A percentile compares a stretch with the other conserved stretches of the same genome.
Conservation (phyloP, 2,888 invertebrate species). For the Diaprepes abbreviatus region DNA sequence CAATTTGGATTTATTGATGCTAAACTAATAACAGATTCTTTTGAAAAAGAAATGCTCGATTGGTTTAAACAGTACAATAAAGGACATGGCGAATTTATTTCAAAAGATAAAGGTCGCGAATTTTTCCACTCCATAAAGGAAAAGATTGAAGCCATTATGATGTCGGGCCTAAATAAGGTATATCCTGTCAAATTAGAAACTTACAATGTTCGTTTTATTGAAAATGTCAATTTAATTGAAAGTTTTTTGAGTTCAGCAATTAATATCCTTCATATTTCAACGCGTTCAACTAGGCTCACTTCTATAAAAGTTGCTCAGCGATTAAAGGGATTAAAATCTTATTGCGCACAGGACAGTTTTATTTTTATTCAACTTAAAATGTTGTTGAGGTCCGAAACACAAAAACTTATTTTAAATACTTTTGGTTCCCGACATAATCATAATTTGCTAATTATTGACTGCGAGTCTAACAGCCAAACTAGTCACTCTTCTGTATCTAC, state of each 20-base stretch:
- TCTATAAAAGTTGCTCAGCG: slow-evolving; percentile 35
- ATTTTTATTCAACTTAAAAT: slow-evolving; percentile 31
- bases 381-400: slow-evolving; percentile 11
- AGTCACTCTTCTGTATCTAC: neutral
- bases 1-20: slow-evolving; percentile 36
- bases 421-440: slow-evolving; percentile 9
- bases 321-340: neutral
- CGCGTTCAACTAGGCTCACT: slow-evolving; percentile 23
- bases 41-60: slow-evolving; percentile 39
- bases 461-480: slow-evolving; percentile 1
- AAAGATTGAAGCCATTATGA: slow-evolving; percentile 21
- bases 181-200: slow-evolving; percentile 35
- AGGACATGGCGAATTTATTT: slow-evolving; percentile 24
- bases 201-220: slow-evolving; percentile 14
- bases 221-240: neutral
- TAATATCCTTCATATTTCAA: slow-evolving; percentile 12
- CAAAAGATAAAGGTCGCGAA: neutral
- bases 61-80: slow-evolving; percentile 39
- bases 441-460: slow-evolving; percentile 36
- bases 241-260: neutral
- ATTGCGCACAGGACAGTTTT: slow-evolving; percentile 31
- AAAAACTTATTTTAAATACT: slow-evolving; percentile 16
- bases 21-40: slow-evolving; percentile 35
- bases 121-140: slow-evolving; percentile 13
- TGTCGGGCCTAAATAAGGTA: slow-evolving; percentile 31